A percentile compares a stretch with the other conserved stretches of the same genome.
Conservation (phyloP, 2,113 vertebrate genomes). For the Phylloscopus trochiloides region DNA sequence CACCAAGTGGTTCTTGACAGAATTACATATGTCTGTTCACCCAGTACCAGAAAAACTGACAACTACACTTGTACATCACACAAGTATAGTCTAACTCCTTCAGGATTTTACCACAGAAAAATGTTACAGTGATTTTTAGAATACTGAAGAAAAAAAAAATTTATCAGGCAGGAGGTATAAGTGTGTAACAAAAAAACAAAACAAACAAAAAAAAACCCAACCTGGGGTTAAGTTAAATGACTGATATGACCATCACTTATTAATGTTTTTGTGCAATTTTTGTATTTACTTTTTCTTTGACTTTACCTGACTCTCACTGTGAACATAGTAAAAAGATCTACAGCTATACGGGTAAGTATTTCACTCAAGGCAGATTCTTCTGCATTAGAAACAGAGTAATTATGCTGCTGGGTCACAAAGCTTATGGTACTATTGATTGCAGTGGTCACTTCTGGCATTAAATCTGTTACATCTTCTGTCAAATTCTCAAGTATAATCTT, state of each 20-base stretch:
- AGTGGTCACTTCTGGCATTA: neutral
- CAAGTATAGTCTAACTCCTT: neutral
- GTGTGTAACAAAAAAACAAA: neutral
- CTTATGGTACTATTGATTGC: neutral
- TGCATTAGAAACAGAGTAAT: neutral
- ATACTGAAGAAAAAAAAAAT: neutral
- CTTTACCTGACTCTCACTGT: neutral
- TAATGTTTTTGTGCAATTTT: neutral
- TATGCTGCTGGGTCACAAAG: neutral
- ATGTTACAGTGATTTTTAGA: neutral
- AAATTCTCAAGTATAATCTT: neutral
- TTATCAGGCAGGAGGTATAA: neutral
- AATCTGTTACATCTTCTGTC: neutral
- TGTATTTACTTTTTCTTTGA: neutral
- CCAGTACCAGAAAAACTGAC: neutral
- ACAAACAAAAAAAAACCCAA: neutral
- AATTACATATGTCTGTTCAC: neutral
- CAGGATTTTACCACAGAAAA: neutral
- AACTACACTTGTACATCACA: neutral
- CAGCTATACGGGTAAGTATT: neutral
- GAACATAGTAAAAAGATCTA: neutral
- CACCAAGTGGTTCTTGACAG: conserved; percentile 12
- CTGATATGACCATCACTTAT: neutral
- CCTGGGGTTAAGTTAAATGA: neutral
- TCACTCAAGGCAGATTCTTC: neutral